Base-by-base conservation (phyloP, 1,140 invertebrate genomes). In the Metopolophium dirhodum region DNA sequence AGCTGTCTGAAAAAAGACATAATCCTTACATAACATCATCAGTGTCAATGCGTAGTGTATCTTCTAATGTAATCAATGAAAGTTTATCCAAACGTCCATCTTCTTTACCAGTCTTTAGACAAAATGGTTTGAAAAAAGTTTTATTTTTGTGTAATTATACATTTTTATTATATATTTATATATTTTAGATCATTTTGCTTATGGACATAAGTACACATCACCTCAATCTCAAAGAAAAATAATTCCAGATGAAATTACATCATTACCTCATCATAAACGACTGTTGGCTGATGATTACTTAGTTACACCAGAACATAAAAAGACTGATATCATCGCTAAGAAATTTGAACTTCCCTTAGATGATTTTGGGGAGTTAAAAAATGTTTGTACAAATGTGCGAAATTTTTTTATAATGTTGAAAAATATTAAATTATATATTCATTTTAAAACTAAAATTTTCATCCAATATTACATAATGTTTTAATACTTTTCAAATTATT, bases 11-110 rank as follows among this genome's bases (percentile, higher is more conserved):
- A 54, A 82, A 51, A 54, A 37, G 14, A 45, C 45, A 54, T 1
- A 86, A 93, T 85, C 35, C 68, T n/a, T 86, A 86, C 7, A 41
- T 93, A 54, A 54, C 82, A 18, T 93, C 91, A 22, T 93, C 91
- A n/a, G 22, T 93, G 57, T 93, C 91, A 57, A 93, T 93, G 91
- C 49, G 82, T 23, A 93, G 35, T 93, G 91, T 93, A n/a, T 54
- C 82, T 45, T 35, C 68, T 30, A 93, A 85, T 45, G 20, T 41
- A 86, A 26, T 22, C 11, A 85, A 83, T 57, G 91, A 86, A 30
- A 85, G 54, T 30, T 7, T 93, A 57, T 54, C 82, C 7, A 83
- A 57, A 86, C 77, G 91, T 22, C 91, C 82, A 30, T 86, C 91
- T 45, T 93, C 91, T 86, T 61, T 93, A 45, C 91, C 91, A 86